Base-by-base conservation (phyloP, 2,113 vertebrate genomes). In the Burhinus oedicnemus region DNA sequence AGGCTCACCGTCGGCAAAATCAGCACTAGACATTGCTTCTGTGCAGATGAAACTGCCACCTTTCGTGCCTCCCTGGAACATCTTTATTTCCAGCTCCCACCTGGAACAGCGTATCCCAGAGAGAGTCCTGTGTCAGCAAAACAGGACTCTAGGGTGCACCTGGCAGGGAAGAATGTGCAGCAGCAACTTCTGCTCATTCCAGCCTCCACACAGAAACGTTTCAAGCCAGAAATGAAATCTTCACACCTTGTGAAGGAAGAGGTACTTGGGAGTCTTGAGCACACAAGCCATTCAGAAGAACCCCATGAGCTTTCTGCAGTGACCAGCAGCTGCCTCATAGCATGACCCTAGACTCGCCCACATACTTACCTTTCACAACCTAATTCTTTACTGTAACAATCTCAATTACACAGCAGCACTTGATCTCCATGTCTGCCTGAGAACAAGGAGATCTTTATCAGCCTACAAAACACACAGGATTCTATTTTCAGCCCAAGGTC, bases 391-490 rank as follows among this genome's bases (percentile, higher is more conserved):
- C 71, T 36, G 52, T 40, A 80, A 72, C 75, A 36, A 42, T 89
- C 75, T 90, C 92, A 78, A 7, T 55, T 74, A 51, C 88, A 87
- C 44, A 18, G 75, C 54, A 89, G 75, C 60, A 71, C 69, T 80
- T 89, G 83, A 91, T 91, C 87, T 83, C 81, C 58, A 7, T 1
- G 57, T 57, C 93, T 85, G 64, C 78, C 81, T n/a, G 49, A 65
- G 95, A 72, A 79, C 3, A 6, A 40, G 66, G 54, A 91, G 96
- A 94, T 96, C 64, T 61, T 84, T 62, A 91, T 96, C 95, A 84
- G 88, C 93, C 86, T 49, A 60, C 54, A 71, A 77, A 96, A 90
- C 47, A 81, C 88, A 74, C 9, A 2, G 79, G 70, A n/a, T 74
- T 88, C 88, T 92, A 83, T 94, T 96, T 97, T 89, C 95, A 93